Evolutionary conservation across 2,113 vertebrate species (phyloP).

Genomic region (Xenopus tropicalis): UCB_Xtro_10.0 CM004449.2:8916001-8916500

Average conservation of each 20-base stretch:
- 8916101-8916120: too few relatives aligned
- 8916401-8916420: conserved; percentile 4
- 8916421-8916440: neutral
- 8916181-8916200: too few relatives aligned
- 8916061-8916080: too few relatives aligned
- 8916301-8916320: conserved; percentile 3
- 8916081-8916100: too few relatives aligned
- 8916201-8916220: neutral
- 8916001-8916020: neutral
- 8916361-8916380: conserved; percentile 1
- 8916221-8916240: neutral
- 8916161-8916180: too few relatives aligned
- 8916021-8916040: too few relatives aligned
- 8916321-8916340: neutral
- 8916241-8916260: neutral
- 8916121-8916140: too few relatives aligned
- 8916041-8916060: too few relatives aligned
- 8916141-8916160: too few relatives aligned
- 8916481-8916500: too few relatives aligned
- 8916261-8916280: neutral
- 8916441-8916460: neutral
- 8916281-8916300: conserved; percentile 39
- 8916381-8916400: neutral
- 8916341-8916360: neutral
- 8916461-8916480: too few relatives aligned